These are phyloP conservation scores for Saguinus midas DNA, from an alignment of 2,113 vertebrate species.

Conservation along the genomic window DNA sequence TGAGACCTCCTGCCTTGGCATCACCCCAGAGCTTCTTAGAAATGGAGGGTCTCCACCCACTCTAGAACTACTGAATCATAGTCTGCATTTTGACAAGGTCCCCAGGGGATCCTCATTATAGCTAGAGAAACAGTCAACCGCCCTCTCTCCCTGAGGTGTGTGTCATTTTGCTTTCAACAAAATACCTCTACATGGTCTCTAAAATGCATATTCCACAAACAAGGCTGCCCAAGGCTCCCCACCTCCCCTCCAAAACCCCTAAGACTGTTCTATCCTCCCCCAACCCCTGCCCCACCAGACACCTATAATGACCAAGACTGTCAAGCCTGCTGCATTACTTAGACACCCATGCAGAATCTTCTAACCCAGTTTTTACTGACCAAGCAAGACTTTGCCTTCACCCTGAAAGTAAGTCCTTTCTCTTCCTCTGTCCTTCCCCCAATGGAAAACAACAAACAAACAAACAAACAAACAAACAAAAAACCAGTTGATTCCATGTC, in stretches of 20 bases:
- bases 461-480: too few relatives aligned
- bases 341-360: neutral
- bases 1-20: accelerated
- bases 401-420: neutral
- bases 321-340: neutral
- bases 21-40: neutral
- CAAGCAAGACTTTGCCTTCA: neutral
- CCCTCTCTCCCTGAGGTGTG: neutral
- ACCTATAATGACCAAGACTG: neutral
- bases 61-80: neutral
- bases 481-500: neutral
- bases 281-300: accelerated
- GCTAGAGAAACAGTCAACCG: neutral
- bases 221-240: neutral
- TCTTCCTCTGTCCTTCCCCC: neutral
- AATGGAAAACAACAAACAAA: neutral
- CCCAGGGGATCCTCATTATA: neutral
- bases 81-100: accelerated
- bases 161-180: neutral
- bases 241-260: neutral
- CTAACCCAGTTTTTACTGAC: neutral
- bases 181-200: neutral
- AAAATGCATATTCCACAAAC: neutral
- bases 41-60: neutral
- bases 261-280: neutral